Base-by-base conservation (phyloP, 2,888 invertebrate species). In the Drosophila acutilabella region DNA sequence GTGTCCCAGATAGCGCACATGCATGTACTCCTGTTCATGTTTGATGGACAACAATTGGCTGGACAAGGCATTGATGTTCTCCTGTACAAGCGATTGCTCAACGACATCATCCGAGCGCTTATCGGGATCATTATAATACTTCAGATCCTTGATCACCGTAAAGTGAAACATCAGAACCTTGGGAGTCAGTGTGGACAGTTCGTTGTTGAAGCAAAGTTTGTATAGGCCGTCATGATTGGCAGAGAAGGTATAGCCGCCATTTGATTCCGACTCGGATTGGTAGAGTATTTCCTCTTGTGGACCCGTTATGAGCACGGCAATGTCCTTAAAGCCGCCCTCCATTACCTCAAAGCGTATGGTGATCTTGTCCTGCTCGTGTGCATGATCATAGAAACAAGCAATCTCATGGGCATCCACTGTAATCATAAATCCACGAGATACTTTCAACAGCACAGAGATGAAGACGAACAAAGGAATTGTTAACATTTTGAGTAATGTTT, bases 21-120 rank as follows among this genome's bases (percentile, higher is more conserved):
- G 81, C 89, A 86, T 89, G 16, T 89, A 89, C 44, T 89, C 80
- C 74, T 75, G 87, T 18, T 82, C 89, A 18, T 74, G 54, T 13
- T 53, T 67, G 10, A 86, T 52, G 56, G 56, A 47, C 7, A 53
- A 3, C 68, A 86, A 1, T 2, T 54, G 58, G n/a, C 69, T 65
- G 23, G 78, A 65, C n/a, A 86, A 5, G 0, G 60, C 36, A 16
- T 76, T 88, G 42, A 88, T 26, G 40, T 52, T 47, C 4, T 45
- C 26, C 56, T 88, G 84, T 10, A 80, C 61, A 0, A 20, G 0
- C 0, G 70, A 13, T 26, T 86, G 89, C 5, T 88, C 88, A 4
- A 86, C 7, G 2, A 86, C 65, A 8, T 78, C 84, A 23, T 80
- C 89, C 4, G 23, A 8, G 4, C 80, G 78, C 8, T 64, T 54